A percentile compares a stretch with the other conserved stretches of the same genome.
Conservation (phyloP, 2,113 vertebrate species). For the Mobula birostris region DNA sequence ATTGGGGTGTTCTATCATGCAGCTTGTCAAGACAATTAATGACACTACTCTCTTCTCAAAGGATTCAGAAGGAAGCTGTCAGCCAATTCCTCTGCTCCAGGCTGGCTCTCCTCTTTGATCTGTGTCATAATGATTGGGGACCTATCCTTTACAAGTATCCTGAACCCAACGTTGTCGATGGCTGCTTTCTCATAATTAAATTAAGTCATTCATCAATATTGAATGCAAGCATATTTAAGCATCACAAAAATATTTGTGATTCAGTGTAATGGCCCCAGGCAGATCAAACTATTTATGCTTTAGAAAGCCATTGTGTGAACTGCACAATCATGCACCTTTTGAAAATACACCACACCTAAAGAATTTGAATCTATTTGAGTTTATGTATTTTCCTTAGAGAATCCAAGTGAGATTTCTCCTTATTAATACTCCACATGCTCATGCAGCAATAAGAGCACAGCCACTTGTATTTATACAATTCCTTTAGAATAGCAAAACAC, state of each 20-base stretch:
- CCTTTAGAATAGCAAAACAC: too few species aligned
- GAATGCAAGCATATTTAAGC: constrained; percentile 6
- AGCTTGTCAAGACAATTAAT: constrained; percentile 23
- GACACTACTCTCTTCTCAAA: background rate
- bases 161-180: background rate
- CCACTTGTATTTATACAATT: too few species aligned
- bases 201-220: constrained; percentile 23
- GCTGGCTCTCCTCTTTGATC: background rate
- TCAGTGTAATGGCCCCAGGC: background rate
- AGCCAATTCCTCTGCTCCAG: background rate
- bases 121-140: background rate
- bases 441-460: background rate
- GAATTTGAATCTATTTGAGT: background rate
- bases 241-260: constrained; percentile 20
- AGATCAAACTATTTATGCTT: background rate
- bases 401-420: background rate
- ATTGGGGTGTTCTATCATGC: background rate
- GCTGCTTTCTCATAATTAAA: background rate
- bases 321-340: background rate
- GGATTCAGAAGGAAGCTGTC: constrained; percentile 15
- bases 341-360: background rate
- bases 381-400: background rate
- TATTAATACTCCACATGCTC: background rate
- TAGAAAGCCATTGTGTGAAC: background rate
- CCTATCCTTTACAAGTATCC: constrained; percentile 5